Evolutionary conservation across 2,113 vertebrate species (phyloP).

Genomic region (Pagrus major): DNA sequence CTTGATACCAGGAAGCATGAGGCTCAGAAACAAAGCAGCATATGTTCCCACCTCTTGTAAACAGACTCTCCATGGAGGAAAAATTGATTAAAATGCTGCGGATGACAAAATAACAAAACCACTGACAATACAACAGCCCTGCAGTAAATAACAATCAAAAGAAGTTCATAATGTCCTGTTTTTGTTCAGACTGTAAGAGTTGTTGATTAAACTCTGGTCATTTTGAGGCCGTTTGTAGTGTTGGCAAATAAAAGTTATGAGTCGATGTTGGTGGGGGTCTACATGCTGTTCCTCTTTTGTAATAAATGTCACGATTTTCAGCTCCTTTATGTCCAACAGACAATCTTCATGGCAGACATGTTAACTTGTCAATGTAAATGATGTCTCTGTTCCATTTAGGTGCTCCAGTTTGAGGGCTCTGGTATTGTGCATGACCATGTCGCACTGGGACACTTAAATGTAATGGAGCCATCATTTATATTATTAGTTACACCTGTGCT

Average conservation of each 20-base stretch:
- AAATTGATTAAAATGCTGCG: constrained; percentile 26
- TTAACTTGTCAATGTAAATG: background rate
- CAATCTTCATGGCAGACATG: background rate
- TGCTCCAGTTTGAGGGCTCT: background rate
- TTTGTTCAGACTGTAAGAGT: constrained; percentile 22
- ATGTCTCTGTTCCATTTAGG: constrained; percentile 14
- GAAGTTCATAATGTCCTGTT: constrained; percentile 45
- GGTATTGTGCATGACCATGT: background rate
- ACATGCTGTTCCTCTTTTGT: background rate
- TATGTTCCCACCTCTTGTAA: constrained; percentile 15
- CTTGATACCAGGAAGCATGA: background rate
- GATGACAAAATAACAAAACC: constrained; percentile 33
- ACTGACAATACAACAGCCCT: constrained; percentile 11
- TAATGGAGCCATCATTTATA: constrained; percentile 34
- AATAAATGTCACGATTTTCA: constrained; percentile 1
- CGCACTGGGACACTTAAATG: constrained; percentile 10
- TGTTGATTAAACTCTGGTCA: constrained; percentile 39
- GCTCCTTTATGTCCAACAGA: background rate
- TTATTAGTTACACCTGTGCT: constrained; percentile 22
- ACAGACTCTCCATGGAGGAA: constrained; percentile 6
- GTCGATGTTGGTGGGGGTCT: constrained; percentile 3
- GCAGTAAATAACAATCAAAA: constrained; percentile 52
- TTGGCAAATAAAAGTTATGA: constrained; percentile 50
- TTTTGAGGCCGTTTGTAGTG: constrained; percentile 32
- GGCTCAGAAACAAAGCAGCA: background rate